Conservation (phyloP, 2,888 invertebrate species). For the Rhamphomyia laevipes region DNA sequence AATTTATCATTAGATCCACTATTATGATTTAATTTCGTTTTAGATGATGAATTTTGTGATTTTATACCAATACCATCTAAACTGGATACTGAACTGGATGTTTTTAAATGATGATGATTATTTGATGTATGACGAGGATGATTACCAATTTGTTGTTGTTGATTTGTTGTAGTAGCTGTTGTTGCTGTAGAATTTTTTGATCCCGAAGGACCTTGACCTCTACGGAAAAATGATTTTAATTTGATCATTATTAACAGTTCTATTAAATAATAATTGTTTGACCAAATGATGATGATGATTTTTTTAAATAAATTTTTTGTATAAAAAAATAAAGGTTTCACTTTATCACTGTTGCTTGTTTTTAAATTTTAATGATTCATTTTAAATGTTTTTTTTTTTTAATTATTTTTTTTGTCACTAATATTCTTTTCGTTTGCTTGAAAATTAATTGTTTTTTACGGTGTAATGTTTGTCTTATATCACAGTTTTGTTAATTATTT, state of each 20-base stretch:
- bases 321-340: no score
- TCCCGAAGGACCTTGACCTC: slow-evolving; percentile 54
- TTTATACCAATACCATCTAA: slow-evolving; percentile 45
- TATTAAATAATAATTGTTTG: not conserved
- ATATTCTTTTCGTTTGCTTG: no score
- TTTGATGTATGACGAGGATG: slow-evolving; percentile 1
- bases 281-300: no score
- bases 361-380: not conserved
- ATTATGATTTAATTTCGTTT: slow-evolving; percentile 5
- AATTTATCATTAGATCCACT: slow-evolving; percentile 36
- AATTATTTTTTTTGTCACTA: not conserved
- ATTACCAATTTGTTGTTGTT: slow-evolving; percentile 16
- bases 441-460: no score
- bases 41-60: slow-evolving; percentile 34
- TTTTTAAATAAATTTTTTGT: no score
- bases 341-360: not conserved
- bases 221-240: slow-evolving; percentile 84
- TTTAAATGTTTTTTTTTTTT: not conserved
- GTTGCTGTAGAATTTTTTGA: slow-evolving; percentile 18
- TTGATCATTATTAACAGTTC: slow-evolving; percentile 67
- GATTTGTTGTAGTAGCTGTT: slow-evolving; percentile 9
- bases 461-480: no score
- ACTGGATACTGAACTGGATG: slow-evolving; percentile 53
- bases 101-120: slow-evolving; percentile 35
- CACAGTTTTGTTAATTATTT: no score